Evolutionary conservation across 2,888 invertebrate species (phyloP), one percentile per base, ranked within the genome.

Genomic region (Branchipolynoe longqiensis): DNA sequence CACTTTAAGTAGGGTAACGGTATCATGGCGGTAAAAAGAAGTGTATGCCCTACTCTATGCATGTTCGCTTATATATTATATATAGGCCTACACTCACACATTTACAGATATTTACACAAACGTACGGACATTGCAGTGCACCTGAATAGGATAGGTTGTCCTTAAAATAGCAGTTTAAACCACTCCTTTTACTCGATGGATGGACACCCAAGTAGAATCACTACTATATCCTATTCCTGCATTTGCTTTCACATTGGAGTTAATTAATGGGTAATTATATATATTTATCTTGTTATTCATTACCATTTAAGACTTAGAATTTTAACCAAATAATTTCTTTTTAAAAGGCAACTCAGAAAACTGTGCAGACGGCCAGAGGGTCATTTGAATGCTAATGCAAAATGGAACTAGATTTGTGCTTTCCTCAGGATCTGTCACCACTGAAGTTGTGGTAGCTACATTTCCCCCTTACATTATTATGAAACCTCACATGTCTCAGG

Each of bases 401-500:
- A 62, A 12, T 18, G 18, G 48, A 31, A 69, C 4, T 69, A 33
- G 36, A 18, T 69, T 69, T 36, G 38, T 69, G 69, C 33, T 1
- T 69, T 38, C 12, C 69, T 69, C 69, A 69, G 69, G 69, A 36
- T 38, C 18, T 33, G 69, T 36, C 38, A 69, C 22, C 36, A 38
- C 69, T 69, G 12, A 62, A 3, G 12, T 62, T n/a, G 69, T 69
- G 69, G 22, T 38, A 36, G 25, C 33, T 38, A n/a, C 69, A 8
- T n/a, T n/a, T n/a, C n/a, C n/a, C n/a, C n/a, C n/a, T n/a, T n/a
- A n/a, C n/a, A n/a, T 12, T 69, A 12, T 62, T 31, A 62, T 69
- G 38, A 69, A 69, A 69, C 69, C 69, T 69, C 69, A 69, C 69
- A 36, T 36, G 38, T 69, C 69, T 69, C 69, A 69, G 69, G 69